Evolutionary conservation across 2,888 invertebrate genomes (phyloP), one percentile per base, ranked within the genome.

Genomic region (Phoronis australis): DNA sequence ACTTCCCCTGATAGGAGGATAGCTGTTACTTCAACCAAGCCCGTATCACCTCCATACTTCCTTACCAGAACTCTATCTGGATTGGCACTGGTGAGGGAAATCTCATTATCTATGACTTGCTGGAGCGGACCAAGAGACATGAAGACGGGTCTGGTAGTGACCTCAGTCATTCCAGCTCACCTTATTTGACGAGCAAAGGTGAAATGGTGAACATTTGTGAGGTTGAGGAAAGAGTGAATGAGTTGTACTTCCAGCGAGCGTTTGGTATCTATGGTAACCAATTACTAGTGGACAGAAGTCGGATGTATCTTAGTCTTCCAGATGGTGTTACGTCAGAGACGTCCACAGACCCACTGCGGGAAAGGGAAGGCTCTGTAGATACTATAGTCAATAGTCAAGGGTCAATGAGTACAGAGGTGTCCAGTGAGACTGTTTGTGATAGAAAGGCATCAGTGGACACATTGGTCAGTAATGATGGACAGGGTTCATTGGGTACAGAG

Each of bases 81-180:
- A 71, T 81, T 5, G 81, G 80, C 4, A 80, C 80, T 3, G 78
- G 76, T 2, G 78, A 80, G 55, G 81, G 81, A 20, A 78, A 70
- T 49, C 59, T 77, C 23, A 66, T 72, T 45, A 69, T 74, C 25
- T 77, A 74, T 52, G 75, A 76, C 45, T 52, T 70, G 4, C 42
- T 60, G 12, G 47, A 51, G 35, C 22, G 18, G n/a, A 24, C 15
- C 15, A 9, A 31, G 9, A 31, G 31, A 9, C 9, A 31, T 9
- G 31, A 9, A 31, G 31, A 9, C 9, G n/a, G 38, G 6, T 26
- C 24, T 18, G n/a, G 38, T 12, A 43, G 44, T 31, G 41, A 49
- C 21, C 15, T 9, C 21, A 45, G 45, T 38, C 37, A 15, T 4
- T 23, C 25, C 37, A 38, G 45, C 18, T 45, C 45, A 22, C 45